Evolutionary conservation across 2,888 invertebrate species (phyloP), one percentile per base, ranked within the genome.

Genomic region (Corbicula japonica): DNA sequence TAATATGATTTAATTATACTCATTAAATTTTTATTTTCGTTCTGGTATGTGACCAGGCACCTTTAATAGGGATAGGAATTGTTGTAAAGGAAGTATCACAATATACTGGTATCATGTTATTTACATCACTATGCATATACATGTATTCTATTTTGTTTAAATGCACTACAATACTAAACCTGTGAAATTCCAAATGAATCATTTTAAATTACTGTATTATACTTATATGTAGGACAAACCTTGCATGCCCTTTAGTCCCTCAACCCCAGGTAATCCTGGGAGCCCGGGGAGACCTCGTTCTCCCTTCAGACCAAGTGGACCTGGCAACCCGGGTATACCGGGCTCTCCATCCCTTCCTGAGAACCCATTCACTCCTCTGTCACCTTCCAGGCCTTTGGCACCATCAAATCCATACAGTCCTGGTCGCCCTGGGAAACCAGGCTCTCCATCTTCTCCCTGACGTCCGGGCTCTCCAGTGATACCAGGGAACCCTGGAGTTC

Each of bases 271-370:
- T 21, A 74, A 32, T n/a, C 83, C 83, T 12, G 71, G 58, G 15
- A 77, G 48, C 1, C 83, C 83, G 8, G 76, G 71, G 2, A 61
- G 48, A 10, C 83, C 83, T 8, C 26, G 12, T 5, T 52, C 18
- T 23, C 83, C 83, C 26, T 70, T 62, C n/a, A 52, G 21, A n/a
- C 86, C 86, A 60, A 32, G 28, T 0, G 62, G 48, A 26, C 86
- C 86, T n/a, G 66, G 38, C 0, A 73, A 32, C 26, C 83, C 83
- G 10, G 76, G 50, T 28, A 68, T n/a, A 28, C 90, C 89, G 85
- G 69, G 75, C 81, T 82, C 80, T 46, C 89, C 89, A n/a, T 73
- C 34, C 0, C 69, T 58, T 26, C 89, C 89, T 50, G 83, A 77
- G 10, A 71, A 63, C 26, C 89, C 88, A 41, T 52, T 41, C 26